Percentiles rank a stretch among this genome's conserved stretches.
These are phyloP conservation scores for Manis crassicaudata DNA, from an alignment of 2,797 vertebrate genomes.

Conservation along the genomic window DNA sequence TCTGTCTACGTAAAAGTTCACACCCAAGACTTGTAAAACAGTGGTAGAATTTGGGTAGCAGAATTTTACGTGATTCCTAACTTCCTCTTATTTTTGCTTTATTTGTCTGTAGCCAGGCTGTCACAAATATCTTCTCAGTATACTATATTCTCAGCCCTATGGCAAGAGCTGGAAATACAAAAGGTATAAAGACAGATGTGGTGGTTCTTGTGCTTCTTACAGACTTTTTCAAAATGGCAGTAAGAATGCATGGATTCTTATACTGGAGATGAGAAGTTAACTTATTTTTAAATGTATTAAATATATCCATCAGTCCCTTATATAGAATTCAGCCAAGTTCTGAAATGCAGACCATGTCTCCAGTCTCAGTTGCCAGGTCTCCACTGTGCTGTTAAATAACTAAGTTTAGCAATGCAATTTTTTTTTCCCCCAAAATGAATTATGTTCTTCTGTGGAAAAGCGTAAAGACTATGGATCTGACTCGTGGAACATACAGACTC, in stretches of 20 bases:
- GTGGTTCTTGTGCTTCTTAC: not conserved
- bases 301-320: not conserved
- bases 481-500: not conserved
- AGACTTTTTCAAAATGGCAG: not conserved
- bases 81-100: slow-evolving; percentile 44
- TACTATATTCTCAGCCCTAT: not conserved
- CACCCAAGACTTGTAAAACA: not conserved
- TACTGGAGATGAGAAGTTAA: not conserved
- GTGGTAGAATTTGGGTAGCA: not conserved
- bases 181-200: not conserved
- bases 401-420: slow-evolving; percentile 39
- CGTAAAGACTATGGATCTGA: slow-evolving; percentile 46
- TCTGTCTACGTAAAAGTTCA: not conserved
- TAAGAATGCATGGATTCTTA: not conserved
- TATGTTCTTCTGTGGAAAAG: slow-evolving; percentile 14
- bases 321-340: not conserved
- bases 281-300: slow-evolving; percentile 29
- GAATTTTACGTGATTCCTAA: not conserved
- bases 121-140: not conserved
- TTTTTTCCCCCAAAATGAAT: not conserved
- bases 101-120: not conserved
- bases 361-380: not conserved
- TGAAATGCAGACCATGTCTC: not conserved
- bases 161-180: not conserved
- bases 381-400: slow-evolving; percentile 30